Evolutionary conservation across 92 coral and sea anemone species (phyloP).

Genomic region (Blastomussa wellsi): DNA sequence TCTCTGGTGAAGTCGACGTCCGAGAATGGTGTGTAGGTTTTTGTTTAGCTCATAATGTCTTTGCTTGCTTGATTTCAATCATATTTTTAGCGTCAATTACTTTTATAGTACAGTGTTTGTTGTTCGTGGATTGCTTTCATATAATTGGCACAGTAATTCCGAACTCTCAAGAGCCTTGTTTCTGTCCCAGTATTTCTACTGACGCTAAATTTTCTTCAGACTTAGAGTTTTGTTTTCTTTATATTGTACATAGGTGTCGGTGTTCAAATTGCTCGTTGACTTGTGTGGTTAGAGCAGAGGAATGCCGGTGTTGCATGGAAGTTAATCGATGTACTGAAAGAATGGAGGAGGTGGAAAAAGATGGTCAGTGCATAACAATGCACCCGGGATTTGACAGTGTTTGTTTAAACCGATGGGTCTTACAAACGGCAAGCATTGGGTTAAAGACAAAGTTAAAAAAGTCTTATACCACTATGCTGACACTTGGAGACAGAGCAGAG

Average conservation of each 20-base stretch:
- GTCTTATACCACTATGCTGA: slow-evolving; percentile 37
- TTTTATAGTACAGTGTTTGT: no score
- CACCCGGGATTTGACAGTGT: slow-evolving; percentile 61
- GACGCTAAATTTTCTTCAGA: background rate
- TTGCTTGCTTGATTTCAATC: slow-evolving; percentile 23
- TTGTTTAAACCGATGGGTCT: slow-evolving; percentile 62
- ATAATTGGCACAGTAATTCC: slow-evolving; percentile 2
- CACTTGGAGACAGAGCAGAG: no score
- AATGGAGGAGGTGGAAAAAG: slow-evolving; percentile 48
- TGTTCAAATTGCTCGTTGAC: slow-evolving; percentile 40
- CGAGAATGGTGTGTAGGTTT: slow-evolving; percentile 21
- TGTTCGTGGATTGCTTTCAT: no score
- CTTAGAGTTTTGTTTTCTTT: slow-evolving; percentile 15
- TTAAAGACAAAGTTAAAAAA: slow-evolving; percentile 48
- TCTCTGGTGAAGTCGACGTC: slow-evolving; percentile 34
- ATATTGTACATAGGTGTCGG: slow-evolving; percentile 15
- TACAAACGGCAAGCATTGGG: slow-evolving; percentile 57
- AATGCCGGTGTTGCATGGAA: slow-evolving; percentile 55
- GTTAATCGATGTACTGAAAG: slow-evolving; percentile 42
- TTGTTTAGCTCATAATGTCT: background rate
- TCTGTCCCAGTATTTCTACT: no score
- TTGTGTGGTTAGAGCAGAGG: background rate
- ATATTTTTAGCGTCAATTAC: slow-evolving; percentile 2
- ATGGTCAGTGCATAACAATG: slow-evolving; percentile 49
- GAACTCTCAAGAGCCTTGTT: no score